Base-by-base conservation (phyloP, 2,113 vertebrate species). In the Chaetura pelagica region DNA sequence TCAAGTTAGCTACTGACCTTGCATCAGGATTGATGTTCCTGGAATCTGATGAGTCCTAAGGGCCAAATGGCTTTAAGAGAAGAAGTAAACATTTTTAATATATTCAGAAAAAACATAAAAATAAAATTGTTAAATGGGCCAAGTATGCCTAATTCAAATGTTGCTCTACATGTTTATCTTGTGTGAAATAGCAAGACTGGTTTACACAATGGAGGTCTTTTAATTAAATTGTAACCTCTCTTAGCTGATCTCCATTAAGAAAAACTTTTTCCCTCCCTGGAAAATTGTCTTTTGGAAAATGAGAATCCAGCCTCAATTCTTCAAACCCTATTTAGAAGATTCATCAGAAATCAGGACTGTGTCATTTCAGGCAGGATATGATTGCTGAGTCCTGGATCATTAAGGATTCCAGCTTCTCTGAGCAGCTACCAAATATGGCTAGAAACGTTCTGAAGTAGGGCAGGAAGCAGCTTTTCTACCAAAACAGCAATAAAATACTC, bases 271-370 rank as follows among this genome's bases (percentile, higher is more conserved):
- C 2, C 13, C 19, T 87, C 24, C 12, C 15, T 2, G 2, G 18
- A 6, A 54, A 64, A 52, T 61, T 29, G 4, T 46, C 13, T 67
- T 66, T 51, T 23, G 23, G 81, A 78, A 69, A 81, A 66, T 82
- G 12, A 59, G 20, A 73, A 84, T 52, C 30, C 23, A 18, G 12
- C 12, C 35, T 74, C 57, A 59, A 16, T 54, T 76, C 49, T 48
- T 74, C 16, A 46, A 84, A 58, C 10, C 8, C 9, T 54, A 0
- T 35, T 91, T 11, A 22, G 46, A 64, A 51, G 23, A 35, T 29
- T 15, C 0, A 1, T 66, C 3, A 3, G 48, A 74, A 87, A 29
- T 34, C 0, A 0, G 9, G 15, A 7, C 27, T 68, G 34, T 62
- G 19, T 46, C 26, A 32, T 90, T 51, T 68, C 42, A 54, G 62